phyloP scores from a whole-genome alignment of 2,888 invertebrate genomes.

The Belgica antarctica region DNA sequence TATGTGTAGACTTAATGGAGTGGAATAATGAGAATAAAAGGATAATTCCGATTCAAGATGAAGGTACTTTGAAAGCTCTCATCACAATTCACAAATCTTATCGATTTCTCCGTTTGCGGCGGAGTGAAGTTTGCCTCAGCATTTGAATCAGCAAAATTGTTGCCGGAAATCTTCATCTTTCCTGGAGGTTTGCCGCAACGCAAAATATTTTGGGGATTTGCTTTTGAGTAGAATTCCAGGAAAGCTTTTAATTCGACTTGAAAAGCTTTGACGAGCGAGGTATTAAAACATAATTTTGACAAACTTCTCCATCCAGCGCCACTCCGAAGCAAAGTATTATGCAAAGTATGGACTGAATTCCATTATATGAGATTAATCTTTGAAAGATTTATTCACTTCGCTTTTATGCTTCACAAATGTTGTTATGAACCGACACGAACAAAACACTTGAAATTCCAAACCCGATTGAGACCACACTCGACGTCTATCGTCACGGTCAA shows the following conservation, averaged over 20 bases:
- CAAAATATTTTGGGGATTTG: neutral
- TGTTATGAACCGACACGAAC: neutral
- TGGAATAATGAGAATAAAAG: conserved; percentile 15
- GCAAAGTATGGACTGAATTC: conserved; percentile 29
- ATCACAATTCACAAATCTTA: conserved; percentile 10
- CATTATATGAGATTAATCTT: conserved; percentile 37
- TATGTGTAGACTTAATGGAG: conserved; percentile 26
- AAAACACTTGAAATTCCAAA: neutral
- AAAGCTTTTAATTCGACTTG: neutral
- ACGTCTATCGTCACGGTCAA: neutral
- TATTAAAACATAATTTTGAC: neutral
- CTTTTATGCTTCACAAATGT: neutral
- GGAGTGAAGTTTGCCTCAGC: neutral
- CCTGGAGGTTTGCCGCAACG: neutral
- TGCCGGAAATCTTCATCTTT: neutral
- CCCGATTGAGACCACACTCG: conserved; percentile 4
- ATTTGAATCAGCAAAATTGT: conserved; percentile 6
- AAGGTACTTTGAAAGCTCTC: neutral
- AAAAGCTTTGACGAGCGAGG: neutral
- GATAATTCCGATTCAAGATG: neutral
- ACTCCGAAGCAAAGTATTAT: conserved; percentile 6
- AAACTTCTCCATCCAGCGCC: neutral
- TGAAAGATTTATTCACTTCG: conserved; percentile 23
- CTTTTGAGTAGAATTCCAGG: neutral
- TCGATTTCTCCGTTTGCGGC: neutral